A percentile compares a stretch with the other conserved stretches of the same genome.
Evolutionary conservation across 1,140 invertebrate genomes (phyloP).

Genomic region (Hypsibius dujardini): DNA sequence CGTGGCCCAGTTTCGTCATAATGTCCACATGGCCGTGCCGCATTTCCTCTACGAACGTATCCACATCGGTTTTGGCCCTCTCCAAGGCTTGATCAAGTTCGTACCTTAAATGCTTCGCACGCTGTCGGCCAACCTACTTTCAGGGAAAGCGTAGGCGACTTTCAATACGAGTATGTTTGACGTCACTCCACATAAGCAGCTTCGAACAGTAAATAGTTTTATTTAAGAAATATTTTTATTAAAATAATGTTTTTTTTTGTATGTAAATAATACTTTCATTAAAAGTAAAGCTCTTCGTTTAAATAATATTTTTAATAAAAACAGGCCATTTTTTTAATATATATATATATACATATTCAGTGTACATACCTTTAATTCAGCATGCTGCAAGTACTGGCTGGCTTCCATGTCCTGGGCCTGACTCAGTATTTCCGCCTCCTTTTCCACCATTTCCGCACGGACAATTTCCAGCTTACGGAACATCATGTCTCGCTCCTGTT

Average conservation of each 20-base stretch:
- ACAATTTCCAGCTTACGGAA: not conserved
- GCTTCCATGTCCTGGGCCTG: not conserved
- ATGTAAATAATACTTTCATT: not conserved
- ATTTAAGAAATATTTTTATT: no score
- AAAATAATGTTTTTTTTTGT: not conserved
- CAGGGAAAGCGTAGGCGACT: not conserved
- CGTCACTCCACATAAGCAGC: not conserved
- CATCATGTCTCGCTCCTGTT: not conserved
- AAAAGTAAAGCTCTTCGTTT: no score
- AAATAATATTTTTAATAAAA: no score
- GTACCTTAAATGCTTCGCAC: not conserved
- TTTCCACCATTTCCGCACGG: not conserved
- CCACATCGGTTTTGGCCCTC: not conserved
- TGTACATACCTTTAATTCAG: not conserved
- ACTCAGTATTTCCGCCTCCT: not conserved
- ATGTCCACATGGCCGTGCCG: not conserved
- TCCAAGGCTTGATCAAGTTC: not conserved
- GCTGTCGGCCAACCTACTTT: not conserved
- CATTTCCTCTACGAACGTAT: not conserved
- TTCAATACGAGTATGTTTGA: not conserved
- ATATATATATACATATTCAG: not conserved
- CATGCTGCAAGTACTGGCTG: not conserved
- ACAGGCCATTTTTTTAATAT: constrained; percentile 2
- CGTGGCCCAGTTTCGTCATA: not conserved
- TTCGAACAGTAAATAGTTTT: no score